phyloP scores from a whole-genome alignment of 2,113 vertebrate genomes.

The Xyrauchen texanus region DNA sequence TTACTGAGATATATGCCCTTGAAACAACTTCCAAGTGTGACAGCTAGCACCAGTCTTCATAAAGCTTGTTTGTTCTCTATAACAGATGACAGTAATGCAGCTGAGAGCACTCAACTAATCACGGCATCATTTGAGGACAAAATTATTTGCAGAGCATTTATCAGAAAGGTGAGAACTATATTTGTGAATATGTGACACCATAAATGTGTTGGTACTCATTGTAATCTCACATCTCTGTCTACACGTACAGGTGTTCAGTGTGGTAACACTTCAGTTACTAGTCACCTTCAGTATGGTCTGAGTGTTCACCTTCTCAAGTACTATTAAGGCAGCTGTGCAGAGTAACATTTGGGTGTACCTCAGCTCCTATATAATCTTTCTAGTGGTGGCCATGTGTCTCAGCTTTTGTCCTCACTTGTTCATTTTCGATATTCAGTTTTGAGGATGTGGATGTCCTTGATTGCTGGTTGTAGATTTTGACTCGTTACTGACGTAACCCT shows the following conservation, averaged over 20 bases:
- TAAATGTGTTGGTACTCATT: not conserved
- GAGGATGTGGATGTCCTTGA: too few relatives aligned
- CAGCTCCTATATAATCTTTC: constrained; percentile 68
- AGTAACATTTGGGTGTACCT: constrained; percentile 61
- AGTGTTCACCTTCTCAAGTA: constrained; percentile 73
- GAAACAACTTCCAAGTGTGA: too few relatives aligned
- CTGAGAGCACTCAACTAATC: too few relatives aligned
- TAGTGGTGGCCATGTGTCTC: constrained; percentile 56
- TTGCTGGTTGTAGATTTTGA: too few relatives aligned
- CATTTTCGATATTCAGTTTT: too few relatives aligned
- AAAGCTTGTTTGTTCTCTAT: too few relatives aligned
- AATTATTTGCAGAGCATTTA: not conserved
- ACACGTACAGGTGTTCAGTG: constrained; percentile 67
- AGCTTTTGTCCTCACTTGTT: constrained; percentile 20
- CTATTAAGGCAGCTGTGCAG: constrained; percentile 61
- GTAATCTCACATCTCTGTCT: not conserved
- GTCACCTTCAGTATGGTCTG: constrained; percentile 74
- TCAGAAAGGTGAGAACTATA: not conserved
- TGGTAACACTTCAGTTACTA: constrained; percentile 73
- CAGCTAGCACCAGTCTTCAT: too few relatives aligned
- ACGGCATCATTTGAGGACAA: too few relatives aligned
- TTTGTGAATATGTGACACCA: too few relatives aligned
- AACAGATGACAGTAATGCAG: too few relatives aligned
- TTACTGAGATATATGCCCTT: too few relatives aligned
- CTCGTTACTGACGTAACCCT: too few relatives aligned